Base-by-base conservation (phyloP, 2,888 invertebrate species). In the Hydraecia micacea region DNA sequence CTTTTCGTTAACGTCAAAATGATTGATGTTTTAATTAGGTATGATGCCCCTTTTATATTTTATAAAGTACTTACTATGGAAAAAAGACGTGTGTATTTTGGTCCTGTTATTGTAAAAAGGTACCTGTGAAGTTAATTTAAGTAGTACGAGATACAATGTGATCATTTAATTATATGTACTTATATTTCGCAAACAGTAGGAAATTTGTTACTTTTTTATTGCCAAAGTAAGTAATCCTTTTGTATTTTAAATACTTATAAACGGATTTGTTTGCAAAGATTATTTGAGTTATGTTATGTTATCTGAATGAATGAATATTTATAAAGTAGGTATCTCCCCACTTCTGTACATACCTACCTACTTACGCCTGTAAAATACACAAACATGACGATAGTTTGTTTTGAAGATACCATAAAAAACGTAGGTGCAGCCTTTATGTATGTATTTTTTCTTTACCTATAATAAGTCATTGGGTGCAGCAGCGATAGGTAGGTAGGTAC, bases 11-110 rank as follows among this genome's bases (percentile, higher is more conserved):
- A 78, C 77, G 80, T 86, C 80, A 85, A 77, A 84, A 75, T 86
- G 66, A 86, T 84, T 84, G 78, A 86, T 80, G 75, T 78, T 66
- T 71, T 77, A 71, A 77, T 68, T 79, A n/a, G n/a, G n/a, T n/a
- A n/a, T n/a, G n/a, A 81, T n/a, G 60, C 18, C 13, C 32, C 28
- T 63, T 55, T 74, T 71, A 72, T 69, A 72, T 69, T 63, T 49
- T 80, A 25, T 80, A 63, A 18, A 13, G 7, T 28, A 60, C 2
- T 8, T 25, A 5, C 3, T 46, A 18, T 55, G n/a, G 5, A 58
- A 55, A 55, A 58, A 62, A 77, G 42, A 36, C 18, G 15, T 18
- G 18, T 79, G 15, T 60, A 21, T 67, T 66, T 39, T 49, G 13
- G 39, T 60, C 49, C 15, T 62, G 49, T 32, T 49, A 58, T 58